A percentile compares a stretch with the other conserved stretches of the same genome.
These are phyloP conservation scores for Tetragnatha versicolor DNA, from an alignment of 1,140 invertebrate species.

Conservation along the genomic window DNA sequence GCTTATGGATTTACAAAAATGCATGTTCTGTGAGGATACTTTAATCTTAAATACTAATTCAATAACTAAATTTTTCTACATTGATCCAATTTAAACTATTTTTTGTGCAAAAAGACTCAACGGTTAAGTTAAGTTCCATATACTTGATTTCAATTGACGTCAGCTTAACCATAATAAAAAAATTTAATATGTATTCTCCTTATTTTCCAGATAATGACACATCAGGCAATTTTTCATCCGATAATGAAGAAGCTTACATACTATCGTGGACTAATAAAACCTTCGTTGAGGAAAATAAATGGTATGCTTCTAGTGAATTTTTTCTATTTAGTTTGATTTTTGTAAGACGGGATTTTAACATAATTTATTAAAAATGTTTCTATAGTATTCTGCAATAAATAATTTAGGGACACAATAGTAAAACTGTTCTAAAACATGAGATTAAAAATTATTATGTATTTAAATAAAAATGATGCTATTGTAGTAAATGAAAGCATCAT, in stretches of 20 bases:
- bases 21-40: neutral
- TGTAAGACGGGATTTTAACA: neutral
- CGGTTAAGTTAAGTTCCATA: neutral
- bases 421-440: neutral
- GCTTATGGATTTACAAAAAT: neutral
- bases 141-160: neutral
- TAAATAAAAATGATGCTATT: neutral
- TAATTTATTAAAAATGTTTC: neutral
- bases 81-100: constrained; percentile 8
- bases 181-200: neutral
- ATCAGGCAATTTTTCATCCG: constrained; percentile 13
- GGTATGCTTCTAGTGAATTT: neutral
- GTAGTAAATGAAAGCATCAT: neutral
- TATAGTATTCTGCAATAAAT: neutral
- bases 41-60: neutral
- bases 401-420: neutral
- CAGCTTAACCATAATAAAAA: no score
- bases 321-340: neutral
- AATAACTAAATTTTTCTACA: neutral
- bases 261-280: constrained; percentile 27
- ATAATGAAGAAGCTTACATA: constrained; percentile 19
- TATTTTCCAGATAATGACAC: neutral
- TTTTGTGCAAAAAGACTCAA: neutral
- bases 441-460: neutral
- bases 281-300: constrained; percentile 12